Percentiles rank a stretch among this genome's conserved stretches.
Conservation (phyloP, 2,888 invertebrate genomes). For the Hypercompe scribonia region DNA sequence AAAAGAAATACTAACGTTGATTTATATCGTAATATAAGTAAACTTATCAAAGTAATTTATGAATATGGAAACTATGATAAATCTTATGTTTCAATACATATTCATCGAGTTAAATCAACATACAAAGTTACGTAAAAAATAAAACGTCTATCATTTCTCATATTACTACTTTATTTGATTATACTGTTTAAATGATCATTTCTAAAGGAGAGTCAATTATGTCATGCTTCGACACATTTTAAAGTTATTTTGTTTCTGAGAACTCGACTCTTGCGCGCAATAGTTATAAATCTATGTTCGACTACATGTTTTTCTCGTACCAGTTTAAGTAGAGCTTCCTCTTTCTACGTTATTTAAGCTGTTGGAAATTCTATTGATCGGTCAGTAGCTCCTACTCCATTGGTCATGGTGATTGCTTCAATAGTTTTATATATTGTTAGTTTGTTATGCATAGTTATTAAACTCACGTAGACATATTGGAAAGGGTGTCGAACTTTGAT, state of each 20-base stretch:
- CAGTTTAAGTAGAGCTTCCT: conserved; percentile 61
- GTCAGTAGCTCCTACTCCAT: conserved; percentile 57
- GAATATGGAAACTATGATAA: conserved; percentile 27
- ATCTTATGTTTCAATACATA: conserved; percentile 27
- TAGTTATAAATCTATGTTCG: conserved; percentile 68
- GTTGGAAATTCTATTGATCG: conserved; percentile 52
- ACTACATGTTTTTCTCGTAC: conserved; percentile 56
- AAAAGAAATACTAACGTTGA: neutral
- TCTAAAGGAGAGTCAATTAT: conserved; percentile 56
- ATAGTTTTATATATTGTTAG: conserved; percentile 72
- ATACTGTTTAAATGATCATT: conserved; percentile 41
- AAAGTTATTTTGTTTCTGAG: conserved; percentile 71
- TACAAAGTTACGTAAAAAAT: conserved; percentile 31
- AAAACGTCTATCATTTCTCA: conserved; percentile 40
- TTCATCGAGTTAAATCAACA: conserved; percentile 34
- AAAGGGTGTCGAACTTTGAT: conserved; percentile 56
- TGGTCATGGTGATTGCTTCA: conserved; percentile 65
- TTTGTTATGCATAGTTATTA: conserved; percentile 73
- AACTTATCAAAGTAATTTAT: conserved; percentile 15
- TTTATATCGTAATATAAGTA: neutral
- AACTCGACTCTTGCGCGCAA: conserved; percentile 62
- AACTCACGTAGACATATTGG: conserved; percentile 49
- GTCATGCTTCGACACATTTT: conserved; percentile 59
- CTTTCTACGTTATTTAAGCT: conserved; percentile 48
- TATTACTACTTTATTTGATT: conserved; percentile 44